Percentiles rank a stretch among this genome's conserved stretches.
Conservation (phyloP, 1,140 invertebrate genomes). For the Zaprionus ornatus region DNA sequence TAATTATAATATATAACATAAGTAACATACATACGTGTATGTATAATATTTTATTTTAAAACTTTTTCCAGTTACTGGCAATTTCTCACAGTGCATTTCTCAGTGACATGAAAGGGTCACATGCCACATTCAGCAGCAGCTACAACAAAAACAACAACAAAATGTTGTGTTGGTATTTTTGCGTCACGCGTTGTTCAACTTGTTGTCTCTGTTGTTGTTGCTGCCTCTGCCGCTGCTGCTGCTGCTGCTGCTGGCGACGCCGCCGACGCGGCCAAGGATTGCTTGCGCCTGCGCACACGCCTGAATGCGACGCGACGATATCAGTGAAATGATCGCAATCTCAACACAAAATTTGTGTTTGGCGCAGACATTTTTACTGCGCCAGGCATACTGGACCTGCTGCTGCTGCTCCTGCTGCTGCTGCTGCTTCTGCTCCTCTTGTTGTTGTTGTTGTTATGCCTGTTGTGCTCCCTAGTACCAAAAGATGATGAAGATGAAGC, state of each 20-base stretch:
- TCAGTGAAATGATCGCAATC: conserved; percentile 81
- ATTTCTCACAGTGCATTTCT: conserved; percentile 50
- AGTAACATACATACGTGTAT: too few relatives aligned
- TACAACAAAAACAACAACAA: conserved; percentile 21
- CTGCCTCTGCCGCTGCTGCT: conserved; percentile 7
- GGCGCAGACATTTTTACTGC: conserved; percentile 80
- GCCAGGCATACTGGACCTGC: conserved; percentile 44
- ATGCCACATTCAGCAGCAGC: conserved; percentile 53
- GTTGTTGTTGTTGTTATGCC: conserved; percentile 6
- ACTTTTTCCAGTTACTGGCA: not conserved
- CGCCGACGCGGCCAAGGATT: conserved; percentile 34
- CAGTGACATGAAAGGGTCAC: conserved; percentile 64
- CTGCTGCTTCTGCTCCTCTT: not conserved
- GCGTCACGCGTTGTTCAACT: conserved; percentile 77
- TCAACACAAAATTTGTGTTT: conserved; percentile 81
- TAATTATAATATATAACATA: too few relatives aligned
- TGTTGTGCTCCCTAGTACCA: conserved; percentile 12
- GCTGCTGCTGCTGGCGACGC: conserved; percentile 7
- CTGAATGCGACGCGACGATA: conserved; percentile 73
- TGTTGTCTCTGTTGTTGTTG: conserved; percentile 40
- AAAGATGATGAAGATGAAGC: conserved; percentile 82
- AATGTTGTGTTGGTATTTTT: conserved; percentile 79
- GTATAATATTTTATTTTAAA: too few relatives aligned
- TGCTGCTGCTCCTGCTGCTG: conserved; percentile 16
- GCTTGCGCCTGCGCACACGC: conserved; percentile 74